phyloP scores from a whole-genome alignment of 64 coral and sea anemone genomes.

The Hydrozoanthus tunicans region DNA sequence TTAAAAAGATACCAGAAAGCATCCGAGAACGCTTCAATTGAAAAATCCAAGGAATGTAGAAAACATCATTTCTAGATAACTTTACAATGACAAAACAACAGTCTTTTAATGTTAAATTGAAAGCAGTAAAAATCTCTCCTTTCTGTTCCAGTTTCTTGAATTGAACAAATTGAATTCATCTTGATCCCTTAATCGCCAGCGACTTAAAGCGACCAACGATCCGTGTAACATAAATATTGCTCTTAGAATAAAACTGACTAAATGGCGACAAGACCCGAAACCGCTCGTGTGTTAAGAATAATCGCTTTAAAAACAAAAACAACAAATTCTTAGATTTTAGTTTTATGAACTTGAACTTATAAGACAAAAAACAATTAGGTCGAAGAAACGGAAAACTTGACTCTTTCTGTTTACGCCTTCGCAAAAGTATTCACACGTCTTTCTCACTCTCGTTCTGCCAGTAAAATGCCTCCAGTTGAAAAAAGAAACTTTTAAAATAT shows the following conservation, averaged over 20 bases:
- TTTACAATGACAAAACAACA: not conserved
- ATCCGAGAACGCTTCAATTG: not conserved
- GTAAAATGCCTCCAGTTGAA: too few relatives aligned
- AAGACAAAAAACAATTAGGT: not conserved
- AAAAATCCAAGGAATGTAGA: not conserved
- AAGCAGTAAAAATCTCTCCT: not conserved
- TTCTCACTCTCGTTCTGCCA: too few relatives aligned
- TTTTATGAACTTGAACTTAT: slow-evolving; percentile 21
- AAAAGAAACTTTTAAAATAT: too few relatives aligned
- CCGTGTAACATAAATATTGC: slow-evolving; percentile 14
- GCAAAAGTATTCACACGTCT: too few relatives aligned
- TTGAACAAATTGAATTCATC: not conserved
- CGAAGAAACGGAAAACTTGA: not conserved
- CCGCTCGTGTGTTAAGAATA: not conserved
- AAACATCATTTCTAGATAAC: not conserved
- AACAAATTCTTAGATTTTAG: not conserved
- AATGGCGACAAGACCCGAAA: not conserved
- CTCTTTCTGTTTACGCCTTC: too few relatives aligned
- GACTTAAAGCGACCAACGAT: not conserved
- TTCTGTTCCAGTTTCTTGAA: not conserved
- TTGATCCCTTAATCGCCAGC: slow-evolving; percentile 13
- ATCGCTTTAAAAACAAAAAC: slow-evolving; percentile 9
- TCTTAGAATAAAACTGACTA: not conserved
- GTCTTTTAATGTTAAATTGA: not conserved
- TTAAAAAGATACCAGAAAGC: not conserved